A percentile compares a stretch with the other conserved stretches of the same genome.
phyloP scores from a whole-genome alignment of 1,140 invertebrate species.

The Cydia strobilella region DNA sequence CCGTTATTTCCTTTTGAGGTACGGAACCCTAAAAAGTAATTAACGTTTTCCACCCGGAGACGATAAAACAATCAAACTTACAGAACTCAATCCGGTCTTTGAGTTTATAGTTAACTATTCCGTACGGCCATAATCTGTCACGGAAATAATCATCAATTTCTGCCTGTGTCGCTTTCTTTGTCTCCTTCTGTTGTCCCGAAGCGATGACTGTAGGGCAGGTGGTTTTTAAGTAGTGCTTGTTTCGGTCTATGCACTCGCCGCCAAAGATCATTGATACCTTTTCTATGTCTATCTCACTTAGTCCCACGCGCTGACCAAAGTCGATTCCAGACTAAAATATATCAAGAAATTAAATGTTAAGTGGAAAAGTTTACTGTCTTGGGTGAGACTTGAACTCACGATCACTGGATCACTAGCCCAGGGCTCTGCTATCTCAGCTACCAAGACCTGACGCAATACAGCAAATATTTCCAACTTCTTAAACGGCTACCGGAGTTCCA shows the following conservation, averaged over 20 bases:
- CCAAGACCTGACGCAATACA: too few relatives aligned
- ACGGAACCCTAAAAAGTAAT: too few relatives aligned
- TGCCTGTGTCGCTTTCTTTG: slow-evolving; percentile 38
- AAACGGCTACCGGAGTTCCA: too few relatives aligned
- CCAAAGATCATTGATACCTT: slow-evolving; percentile 61
- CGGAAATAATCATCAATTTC: slow-evolving; percentile 63
- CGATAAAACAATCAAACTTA: slow-evolving; percentile 46
- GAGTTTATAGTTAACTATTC: slow-evolving; percentile 61
- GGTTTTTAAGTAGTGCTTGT: slow-evolving; percentile 61
- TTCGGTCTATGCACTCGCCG: slow-evolving; percentile 59
- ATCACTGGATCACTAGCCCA: too few relatives aligned
- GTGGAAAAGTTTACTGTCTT: too few relatives aligned
- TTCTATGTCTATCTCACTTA: slow-evolving; percentile 64
- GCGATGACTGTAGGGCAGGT: slow-evolving; percentile 67
- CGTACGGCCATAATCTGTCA: slow-evolving; percentile 65
- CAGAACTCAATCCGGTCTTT: slow-evolving; percentile 63
- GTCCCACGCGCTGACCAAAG: slow-evolving; percentile 63
- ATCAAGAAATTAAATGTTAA: not conserved
- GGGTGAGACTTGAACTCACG: too few relatives aligned
- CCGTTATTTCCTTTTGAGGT: too few relatives aligned
- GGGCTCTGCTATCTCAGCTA: too few relatives aligned
- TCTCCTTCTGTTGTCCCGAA: slow-evolving; percentile 32
- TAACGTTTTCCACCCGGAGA: not conserved
- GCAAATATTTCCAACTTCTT: too few relatives aligned
- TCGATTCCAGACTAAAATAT: slow-evolving; percentile 49